These are phyloP conservation scores for Siniperca knerii DNA, from an alignment of 2,113 vertebrate species.

Conservation along the genomic window DNA sequence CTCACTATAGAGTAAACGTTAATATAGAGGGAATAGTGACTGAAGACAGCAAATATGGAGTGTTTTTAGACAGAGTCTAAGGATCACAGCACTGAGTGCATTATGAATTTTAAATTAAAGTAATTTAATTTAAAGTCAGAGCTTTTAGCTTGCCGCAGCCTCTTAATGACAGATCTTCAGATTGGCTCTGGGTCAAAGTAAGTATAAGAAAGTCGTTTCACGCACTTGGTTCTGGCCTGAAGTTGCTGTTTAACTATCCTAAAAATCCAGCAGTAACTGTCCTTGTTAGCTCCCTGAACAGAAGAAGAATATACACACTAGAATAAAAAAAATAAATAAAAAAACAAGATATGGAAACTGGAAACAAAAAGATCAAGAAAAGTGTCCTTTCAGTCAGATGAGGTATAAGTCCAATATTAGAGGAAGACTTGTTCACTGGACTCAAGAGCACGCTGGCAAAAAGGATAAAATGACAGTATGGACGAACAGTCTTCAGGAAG, in stretches of 20 bases:
- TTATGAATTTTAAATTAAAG: slow-evolving; percentile 2
- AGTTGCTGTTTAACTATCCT: not conserved
- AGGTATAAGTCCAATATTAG: not conserved
- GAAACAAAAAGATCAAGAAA: not conserved
- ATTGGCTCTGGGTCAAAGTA: not conserved
- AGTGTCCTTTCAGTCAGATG: not conserved
- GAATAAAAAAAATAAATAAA: not conserved
- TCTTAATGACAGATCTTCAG: not conserved
- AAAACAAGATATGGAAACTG: no score
- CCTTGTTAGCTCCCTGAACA: not conserved
- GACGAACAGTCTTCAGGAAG: slow-evolving; percentile 10
- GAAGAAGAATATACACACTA: not conserved
- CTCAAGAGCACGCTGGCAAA: not conserved
- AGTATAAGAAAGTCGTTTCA: not conserved
- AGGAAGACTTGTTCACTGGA: not conserved
- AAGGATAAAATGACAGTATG: slow-evolving; percentile 1
- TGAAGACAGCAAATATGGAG: not conserved
- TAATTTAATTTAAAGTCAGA: slow-evolving; percentile 1
- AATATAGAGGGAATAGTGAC: not conserved
- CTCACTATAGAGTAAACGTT: not conserved
- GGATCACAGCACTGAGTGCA: not conserved
- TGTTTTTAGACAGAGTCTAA: not conserved
- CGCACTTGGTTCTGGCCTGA: not conserved
- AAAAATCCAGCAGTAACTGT: not conserved
- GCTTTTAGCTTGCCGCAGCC: slow-evolving; percentile 21